Evolutionary conservation across 1,140 invertebrate species (phyloP).

Genomic region (Oncopeltus fasciatus): DNA sequence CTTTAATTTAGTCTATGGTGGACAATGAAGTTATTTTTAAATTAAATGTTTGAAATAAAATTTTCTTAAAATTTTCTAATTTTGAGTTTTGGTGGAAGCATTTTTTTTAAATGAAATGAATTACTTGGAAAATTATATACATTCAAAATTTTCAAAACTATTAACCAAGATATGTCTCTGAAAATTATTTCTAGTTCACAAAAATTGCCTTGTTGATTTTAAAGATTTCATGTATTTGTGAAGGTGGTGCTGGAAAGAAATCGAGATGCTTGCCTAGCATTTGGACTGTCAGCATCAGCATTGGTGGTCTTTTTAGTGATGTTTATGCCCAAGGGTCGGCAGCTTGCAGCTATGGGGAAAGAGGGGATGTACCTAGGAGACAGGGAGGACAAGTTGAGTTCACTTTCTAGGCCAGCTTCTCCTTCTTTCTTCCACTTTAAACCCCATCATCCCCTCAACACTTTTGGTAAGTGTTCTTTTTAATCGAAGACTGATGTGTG

Average conservation of each 20-base stretch:
- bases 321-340: slow-evolving; percentile 87
- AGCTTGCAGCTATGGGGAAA: slow-evolving; percentile 74
- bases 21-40: too few relatives aligned
- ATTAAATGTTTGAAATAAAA: too few relatives aligned
- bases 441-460: slow-evolving; percentile 33
- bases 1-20: too few relatives aligned
- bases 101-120: too few relatives aligned
- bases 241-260: slow-evolving; percentile 53
- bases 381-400: slow-evolving; percentile 57
- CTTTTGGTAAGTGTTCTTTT: slow-evolving; percentile 20
- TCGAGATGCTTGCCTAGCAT: slow-evolving; percentile 74
- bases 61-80: too few relatives aligned
- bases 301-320: slow-evolving; percentile 75
- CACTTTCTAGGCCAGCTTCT: slow-evolving; percentile 57
- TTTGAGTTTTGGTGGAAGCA: too few relatives aligned
- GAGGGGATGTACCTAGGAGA: slow-evolving; percentile 65
- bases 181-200: neutral
- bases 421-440: slow-evolving; percentile 85
- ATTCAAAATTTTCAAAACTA: too few relatives aligned
- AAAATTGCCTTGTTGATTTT: neutral
- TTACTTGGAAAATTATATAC: too few relatives aligned
- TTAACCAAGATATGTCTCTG: too few relatives aligned
- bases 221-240: too few relatives aligned
- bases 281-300: slow-evolving; percentile 67
- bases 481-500: too few relatives aligned